Conservation (phyloP, 2,888 invertebrate genomes). For the Pristionchus entomophagus region DNA sequence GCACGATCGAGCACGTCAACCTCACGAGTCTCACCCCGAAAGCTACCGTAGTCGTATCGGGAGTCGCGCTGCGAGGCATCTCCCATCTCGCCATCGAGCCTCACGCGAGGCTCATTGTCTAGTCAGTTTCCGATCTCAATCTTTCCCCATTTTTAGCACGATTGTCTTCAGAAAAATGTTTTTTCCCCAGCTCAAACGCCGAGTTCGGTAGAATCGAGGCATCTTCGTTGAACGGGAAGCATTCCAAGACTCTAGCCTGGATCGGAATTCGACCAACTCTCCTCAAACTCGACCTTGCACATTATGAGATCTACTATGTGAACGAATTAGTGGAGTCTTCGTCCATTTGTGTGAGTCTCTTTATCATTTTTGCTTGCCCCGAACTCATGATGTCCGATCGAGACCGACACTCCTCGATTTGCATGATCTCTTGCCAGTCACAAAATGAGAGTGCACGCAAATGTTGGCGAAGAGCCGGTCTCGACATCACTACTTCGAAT, state of each 20-base stretch:
- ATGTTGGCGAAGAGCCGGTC: too few relatives aligned
- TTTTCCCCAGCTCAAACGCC: neutral
- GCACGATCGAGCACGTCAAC: conserved; percentile 8
- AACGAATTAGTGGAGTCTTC: conserved; percentile 19
- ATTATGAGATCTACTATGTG: neutral
- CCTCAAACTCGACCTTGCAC: neutral
- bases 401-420: too few relatives aligned
- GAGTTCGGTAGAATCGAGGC: conserved; percentile 14
- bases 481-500: too few relatives aligned
- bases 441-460: too few relatives aligned
- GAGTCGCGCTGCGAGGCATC: conserved; percentile 40
- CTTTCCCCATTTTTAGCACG: neutral
- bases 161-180: neutral
- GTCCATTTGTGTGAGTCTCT: neutral
- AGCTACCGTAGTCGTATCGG: neutral
- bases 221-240: neutral
- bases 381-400: too few relatives aligned
- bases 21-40: neutral
- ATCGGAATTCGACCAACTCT: neutral
- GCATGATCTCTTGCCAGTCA: too few relatives aligned
- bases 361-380: too few relatives aligned
- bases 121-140: conserved; percentile 1
- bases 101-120: neutral
- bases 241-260: conserved; percentile 24
- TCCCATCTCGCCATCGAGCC: neutral